Evolutionary conservation across 2,797 vertebrate genomes (phyloP).

Genomic region (Lateolabrax maculatus): DNA sequence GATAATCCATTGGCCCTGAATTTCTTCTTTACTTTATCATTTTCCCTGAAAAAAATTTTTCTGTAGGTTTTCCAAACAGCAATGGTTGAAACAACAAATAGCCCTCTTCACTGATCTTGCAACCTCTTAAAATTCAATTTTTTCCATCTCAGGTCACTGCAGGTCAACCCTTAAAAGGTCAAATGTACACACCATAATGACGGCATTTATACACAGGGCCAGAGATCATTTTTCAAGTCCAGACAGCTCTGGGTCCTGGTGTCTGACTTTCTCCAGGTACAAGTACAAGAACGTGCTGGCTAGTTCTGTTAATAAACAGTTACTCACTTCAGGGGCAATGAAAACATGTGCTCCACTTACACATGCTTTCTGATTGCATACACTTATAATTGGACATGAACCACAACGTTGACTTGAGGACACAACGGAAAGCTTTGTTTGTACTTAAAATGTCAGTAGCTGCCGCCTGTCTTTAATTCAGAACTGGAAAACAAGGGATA

Average conservation of each 20-base stretch:
- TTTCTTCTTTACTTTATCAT: background rate
- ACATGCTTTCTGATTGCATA: conserved; percentile 3
- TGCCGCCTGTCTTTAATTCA: background rate
- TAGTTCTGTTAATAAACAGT: conserved; percentile 20
- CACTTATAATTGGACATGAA: background rate
- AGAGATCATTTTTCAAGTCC: conserved; percentile 52
- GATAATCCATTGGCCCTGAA: background rate
- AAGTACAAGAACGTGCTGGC: conserved; percentile 17
- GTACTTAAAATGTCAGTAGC: background rate
- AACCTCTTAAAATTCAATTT: conserved; percentile 2
- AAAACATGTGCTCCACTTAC: conserved; percentile 12
- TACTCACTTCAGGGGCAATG: conserved; percentile 6
- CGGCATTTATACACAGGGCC: conserved; percentile 43
- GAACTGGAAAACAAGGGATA: background rate
- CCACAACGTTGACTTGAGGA: background rate
- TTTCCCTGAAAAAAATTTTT: background rate
- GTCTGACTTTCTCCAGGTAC: conserved; percentile 54
- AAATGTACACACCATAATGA: conserved; percentile 48
- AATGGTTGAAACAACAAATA: conserved; percentile 14
- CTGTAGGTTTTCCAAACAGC: background rate
- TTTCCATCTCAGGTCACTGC: background rate
- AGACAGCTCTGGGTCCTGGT: conserved; percentile 35
- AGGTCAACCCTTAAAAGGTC: conserved; percentile 46
- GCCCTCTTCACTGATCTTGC: background rate
- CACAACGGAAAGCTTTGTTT: background rate